These are phyloP conservation scores for Clytia hemisphaerica DNA, from an alignment of 30 jellyfish, hydroid and myxozoan genomes.

Conservation along the genomic window DNA sequence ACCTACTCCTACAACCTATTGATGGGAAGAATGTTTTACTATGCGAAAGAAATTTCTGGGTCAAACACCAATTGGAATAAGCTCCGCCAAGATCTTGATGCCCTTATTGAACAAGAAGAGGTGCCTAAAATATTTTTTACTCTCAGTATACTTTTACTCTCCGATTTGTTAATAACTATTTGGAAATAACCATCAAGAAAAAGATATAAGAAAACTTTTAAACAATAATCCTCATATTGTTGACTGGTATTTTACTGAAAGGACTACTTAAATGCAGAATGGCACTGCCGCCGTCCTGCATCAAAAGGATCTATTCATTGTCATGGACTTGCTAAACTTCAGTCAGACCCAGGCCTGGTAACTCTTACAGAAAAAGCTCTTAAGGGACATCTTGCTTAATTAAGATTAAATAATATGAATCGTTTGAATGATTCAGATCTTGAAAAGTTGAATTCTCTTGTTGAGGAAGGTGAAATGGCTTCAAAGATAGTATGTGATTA, in stretches of 20 bases:
- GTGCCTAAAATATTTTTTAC: constrained; percentile 42
- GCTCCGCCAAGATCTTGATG: constrained; percentile 11
- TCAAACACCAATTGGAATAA: constrained; percentile 15
- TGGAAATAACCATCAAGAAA: neutral
- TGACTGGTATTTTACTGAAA: constrained; percentile 36
- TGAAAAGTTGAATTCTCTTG: neutral
- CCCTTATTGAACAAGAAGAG: constrained; percentile 6
- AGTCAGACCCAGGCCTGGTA: no score
- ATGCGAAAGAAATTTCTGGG: constrained; percentile 10
- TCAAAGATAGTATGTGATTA: neutral
- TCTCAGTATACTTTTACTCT: constrained; percentile 8
- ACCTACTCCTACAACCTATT: neutral
- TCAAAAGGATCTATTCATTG: constrained; percentile 23
- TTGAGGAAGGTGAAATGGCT: neutral
- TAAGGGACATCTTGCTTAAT: no score
- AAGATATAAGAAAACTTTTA: constrained; percentile 3
- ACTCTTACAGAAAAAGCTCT: constrained; percentile 18
- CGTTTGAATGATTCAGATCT: neutral
- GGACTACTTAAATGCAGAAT: constrained; percentile 16
- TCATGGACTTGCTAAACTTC: constrained; percentile 37
- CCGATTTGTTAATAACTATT: constrained; percentile 6
- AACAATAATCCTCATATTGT: constrained; percentile 33
- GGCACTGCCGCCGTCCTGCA: constrained; percentile 23
- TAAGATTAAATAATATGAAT: neutral
- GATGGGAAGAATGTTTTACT: constrained; percentile 1